These are phyloP conservation scores for Sarcophaga peregrina DNA, from an alignment of 1,140 invertebrate species.

Conservation along the genomic window DNA sequence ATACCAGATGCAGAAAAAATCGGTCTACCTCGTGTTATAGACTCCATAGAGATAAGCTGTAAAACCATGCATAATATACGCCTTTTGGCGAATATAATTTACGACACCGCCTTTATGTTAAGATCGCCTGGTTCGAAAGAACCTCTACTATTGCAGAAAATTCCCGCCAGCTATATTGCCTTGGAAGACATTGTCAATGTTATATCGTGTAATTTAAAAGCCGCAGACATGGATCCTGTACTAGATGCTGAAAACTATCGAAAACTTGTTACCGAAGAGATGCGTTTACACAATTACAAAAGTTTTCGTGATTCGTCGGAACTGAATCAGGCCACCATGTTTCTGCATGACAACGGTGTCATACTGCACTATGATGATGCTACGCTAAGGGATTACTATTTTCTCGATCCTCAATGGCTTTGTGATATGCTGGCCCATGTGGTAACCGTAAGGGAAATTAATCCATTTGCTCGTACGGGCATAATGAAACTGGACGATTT, in stretches of 20 bases:
- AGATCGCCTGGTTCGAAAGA: slow-evolving; percentile 92
- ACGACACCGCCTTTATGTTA: slow-evolving; percentile 92
- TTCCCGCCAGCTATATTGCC: slow-evolving; percentile 94
- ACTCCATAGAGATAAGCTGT: slow-evolving; percentile 89
- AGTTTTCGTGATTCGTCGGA: slow-evolving; percentile 83
- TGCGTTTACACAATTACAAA: slow-evolving; percentile 71
- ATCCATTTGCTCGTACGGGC: slow-evolving; percentile 92
- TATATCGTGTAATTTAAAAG: slow-evolving; percentile 78
- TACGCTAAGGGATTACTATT: slow-evolving; percentile 87
- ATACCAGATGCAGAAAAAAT: slow-evolving; percentile 96
- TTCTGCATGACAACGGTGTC: slow-evolving; percentile 97
- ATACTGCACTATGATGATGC: slow-evolving; percentile 98
- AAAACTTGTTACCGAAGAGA: slow-evolving; percentile 76
- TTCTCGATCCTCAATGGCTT: slow-evolving; percentile 96
- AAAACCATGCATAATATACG: slow-evolving; percentile 89
- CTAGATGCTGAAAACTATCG: slow-evolving; percentile 88
- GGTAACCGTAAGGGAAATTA: slow-evolving; percentile 95
- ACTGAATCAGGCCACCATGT: slow-evolving; percentile 93
- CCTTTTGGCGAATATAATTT: slow-evolving; percentile 91
- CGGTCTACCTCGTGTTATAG: slow-evolving; percentile 91
- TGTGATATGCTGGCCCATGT: slow-evolving; percentile 98
- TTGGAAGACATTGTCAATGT: slow-evolving; percentile 91
- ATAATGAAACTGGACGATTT: slow-evolving; percentile 95
- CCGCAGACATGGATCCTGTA: slow-evolving; percentile 84
- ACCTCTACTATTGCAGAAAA: slow-evolving; percentile 90